Evolutionary conservation across 2,113 vertebrate genomes (phyloP), one percentile per base, ranked within the genome.

Genomic region (Lophius piscatorius): DNA sequence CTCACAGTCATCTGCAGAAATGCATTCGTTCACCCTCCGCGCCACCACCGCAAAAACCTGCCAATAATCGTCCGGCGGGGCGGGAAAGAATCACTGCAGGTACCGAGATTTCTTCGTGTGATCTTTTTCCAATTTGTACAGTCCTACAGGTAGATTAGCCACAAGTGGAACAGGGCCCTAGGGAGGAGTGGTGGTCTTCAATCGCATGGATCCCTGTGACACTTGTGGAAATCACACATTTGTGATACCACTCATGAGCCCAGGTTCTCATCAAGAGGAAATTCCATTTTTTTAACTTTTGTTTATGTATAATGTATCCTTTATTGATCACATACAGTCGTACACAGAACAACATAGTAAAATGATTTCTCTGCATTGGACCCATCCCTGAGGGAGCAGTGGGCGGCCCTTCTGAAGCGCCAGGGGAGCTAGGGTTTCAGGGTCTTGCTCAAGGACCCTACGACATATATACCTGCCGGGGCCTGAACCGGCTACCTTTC

Each of bases 1-100:
- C 74, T 89, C 86, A 69, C 73, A 87, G 78, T 91, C 74, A 86
- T 84, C 70, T 91, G 76, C 56, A 77, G 81, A 90, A 90, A 88
- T 63, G 78, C 73, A 21, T 88, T 87, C 72, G 78, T 87, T 89
- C 83, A 22, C 60, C 73, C 69, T 83, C 87, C 33, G 49, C 34
- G 38, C 75, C 60, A 60, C 58, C 71, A 76, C 68, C 77, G 81
- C 8, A 80, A 74, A 75, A 80, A 74, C 47, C 77, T 87, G 66
- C 74, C 76, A 70, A 71, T 87, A 74, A 82, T 77, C 51, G 64
- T 78, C 70, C 71, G 62, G 28, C 20, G 6, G 33, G 56, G 60
- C n/a, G 10, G 64, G 71, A 63, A 78, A 67, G 63, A 84, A 88
- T 76, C 76, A 58, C 75, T 63, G 63, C 65, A 77, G 76, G 81